Percentiles rank a stretch among this genome's conserved stretches.
phyloP scores from a whole-genome alignment of 2,888 invertebrate species.

The Abscondita cerata region DNA sequence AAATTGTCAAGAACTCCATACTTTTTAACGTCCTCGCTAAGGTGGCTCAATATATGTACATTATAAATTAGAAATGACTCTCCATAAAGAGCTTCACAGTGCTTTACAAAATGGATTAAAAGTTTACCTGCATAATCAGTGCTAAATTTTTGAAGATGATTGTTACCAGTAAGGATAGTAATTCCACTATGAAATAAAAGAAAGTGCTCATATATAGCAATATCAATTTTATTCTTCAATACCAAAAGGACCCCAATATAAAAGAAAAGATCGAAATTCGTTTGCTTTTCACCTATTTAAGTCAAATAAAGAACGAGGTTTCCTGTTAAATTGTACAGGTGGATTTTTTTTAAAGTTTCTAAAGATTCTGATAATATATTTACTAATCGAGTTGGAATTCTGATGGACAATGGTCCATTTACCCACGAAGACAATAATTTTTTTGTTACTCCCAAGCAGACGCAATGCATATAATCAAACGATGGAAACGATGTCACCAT shows the following conservation, averaged over 20 bases:
- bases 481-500: constrained; percentile 19
- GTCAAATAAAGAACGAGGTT: constrained; percentile 13
- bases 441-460: constrained; percentile 30
- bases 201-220: constrained; percentile 26
- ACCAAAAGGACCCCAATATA: constrained; percentile 14
- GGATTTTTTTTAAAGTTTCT: constrained; percentile 14
- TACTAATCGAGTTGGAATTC: constrained; percentile 12
- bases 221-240: constrained; percentile 3
- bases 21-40: neutral
- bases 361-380: constrained; percentile 16
- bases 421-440: constrained; percentile 26
- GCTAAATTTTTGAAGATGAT: constrained; percentile 2
- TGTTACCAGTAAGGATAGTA: constrained; percentile 11
- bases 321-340: constrained; percentile 29
- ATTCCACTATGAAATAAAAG: constrained; percentile 15
- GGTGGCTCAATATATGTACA: constrained; percentile 8
- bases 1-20: constrained; percentile 9
- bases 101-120: constrained; percentile 5
- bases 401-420: constrained; percentile 10
- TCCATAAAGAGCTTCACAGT: constrained; percentile 4
- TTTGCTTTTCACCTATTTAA: constrained; percentile 14
- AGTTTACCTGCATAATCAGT: neutral
- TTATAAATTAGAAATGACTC: constrained; percentile 5
- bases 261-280: constrained; percentile 21
- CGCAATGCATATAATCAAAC: constrained; percentile 28